phyloP scores from a whole-genome alignment of 2,888 invertebrate genomes.

The Acholoe squamosa region DNA sequence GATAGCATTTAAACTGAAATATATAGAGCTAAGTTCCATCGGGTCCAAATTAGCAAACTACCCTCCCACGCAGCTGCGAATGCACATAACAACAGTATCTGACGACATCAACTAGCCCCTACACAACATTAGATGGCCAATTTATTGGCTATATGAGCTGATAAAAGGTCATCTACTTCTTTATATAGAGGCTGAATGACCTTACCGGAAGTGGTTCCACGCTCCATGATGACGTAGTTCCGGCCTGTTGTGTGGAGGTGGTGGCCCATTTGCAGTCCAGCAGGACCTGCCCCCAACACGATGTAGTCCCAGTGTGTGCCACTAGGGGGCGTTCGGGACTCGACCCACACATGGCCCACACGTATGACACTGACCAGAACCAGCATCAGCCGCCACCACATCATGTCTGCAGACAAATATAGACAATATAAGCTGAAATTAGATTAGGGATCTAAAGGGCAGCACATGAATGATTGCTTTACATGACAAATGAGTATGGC shows the following conservation, averaged over 20 bases:
- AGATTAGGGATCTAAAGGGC: too few relatives aligned
- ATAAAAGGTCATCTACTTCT: background rate
- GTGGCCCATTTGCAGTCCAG: constrained; percentile 83
- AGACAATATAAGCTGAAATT: too few relatives aligned
- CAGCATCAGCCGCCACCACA: constrained; percentile 14
- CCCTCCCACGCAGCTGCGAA: too few relatives aligned
- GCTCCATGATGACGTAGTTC: constrained; percentile 83
- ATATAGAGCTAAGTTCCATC: too few relatives aligned
- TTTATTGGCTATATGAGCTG: background rate
- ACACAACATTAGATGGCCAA: background rate
- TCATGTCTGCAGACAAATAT: background rate
- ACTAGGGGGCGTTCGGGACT: background rate
- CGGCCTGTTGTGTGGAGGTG: constrained; percentile 78
- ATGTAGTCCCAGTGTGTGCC: constrained; percentile 64
- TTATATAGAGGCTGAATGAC: background rate
- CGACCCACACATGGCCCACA: constrained; percentile 6
- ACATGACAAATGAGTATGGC: too few relatives aligned
- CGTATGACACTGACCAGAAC: constrained; percentile 3
- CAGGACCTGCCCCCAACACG: constrained; percentile 82
- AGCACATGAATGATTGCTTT: too few relatives aligned
- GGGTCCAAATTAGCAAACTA: too few relatives aligned
- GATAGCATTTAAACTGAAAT: too few relatives aligned
- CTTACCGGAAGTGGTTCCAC: constrained; percentile 67
- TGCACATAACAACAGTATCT: too few relatives aligned
- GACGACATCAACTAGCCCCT: too few relatives aligned